Conservation (phyloP, 2,113 vertebrate species). For the Azemiops feae region DNA sequence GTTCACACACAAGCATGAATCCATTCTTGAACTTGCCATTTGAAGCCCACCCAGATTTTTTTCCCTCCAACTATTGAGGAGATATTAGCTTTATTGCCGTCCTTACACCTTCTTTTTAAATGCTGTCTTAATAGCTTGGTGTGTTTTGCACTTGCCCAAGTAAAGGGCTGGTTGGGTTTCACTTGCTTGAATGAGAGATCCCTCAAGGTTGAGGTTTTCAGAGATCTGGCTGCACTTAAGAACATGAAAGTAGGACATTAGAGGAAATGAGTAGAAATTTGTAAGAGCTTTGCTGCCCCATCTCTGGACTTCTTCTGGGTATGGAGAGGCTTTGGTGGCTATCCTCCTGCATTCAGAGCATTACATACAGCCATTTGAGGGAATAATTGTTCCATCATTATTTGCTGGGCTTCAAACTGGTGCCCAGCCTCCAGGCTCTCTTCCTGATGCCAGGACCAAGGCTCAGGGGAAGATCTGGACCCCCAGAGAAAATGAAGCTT, state of each 20-base stretch:
- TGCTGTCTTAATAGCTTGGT: neutral
- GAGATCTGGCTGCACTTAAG: neutral
- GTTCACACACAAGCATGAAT: neutral
- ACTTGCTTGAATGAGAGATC: neutral
- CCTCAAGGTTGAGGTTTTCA: neutral
- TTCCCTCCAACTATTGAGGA: neutral
- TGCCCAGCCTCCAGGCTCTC: neutral
- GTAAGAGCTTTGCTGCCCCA: neutral
- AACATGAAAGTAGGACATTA: neutral
- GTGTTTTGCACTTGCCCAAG: neutral
- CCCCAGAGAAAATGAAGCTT: neutral
- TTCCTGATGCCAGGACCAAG: neutral
- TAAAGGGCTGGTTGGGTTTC: neutral
- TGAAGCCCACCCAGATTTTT: neutral
- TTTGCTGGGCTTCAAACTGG: neutral
- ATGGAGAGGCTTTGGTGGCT: neutral
- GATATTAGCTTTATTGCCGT: neutral
- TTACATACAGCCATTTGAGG: neutral
- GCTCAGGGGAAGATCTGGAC: neutral
- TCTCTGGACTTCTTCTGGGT: neutral
- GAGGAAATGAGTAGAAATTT: neutral
- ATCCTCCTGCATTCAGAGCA: neutral
- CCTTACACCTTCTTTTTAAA: too few relatives aligned
- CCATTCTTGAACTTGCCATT: neutral
- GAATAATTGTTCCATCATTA: conserved; percentile 16